Base-by-base conservation (phyloP, 2,113 vertebrate genomes). In the Eurystomus gularis region DNA sequence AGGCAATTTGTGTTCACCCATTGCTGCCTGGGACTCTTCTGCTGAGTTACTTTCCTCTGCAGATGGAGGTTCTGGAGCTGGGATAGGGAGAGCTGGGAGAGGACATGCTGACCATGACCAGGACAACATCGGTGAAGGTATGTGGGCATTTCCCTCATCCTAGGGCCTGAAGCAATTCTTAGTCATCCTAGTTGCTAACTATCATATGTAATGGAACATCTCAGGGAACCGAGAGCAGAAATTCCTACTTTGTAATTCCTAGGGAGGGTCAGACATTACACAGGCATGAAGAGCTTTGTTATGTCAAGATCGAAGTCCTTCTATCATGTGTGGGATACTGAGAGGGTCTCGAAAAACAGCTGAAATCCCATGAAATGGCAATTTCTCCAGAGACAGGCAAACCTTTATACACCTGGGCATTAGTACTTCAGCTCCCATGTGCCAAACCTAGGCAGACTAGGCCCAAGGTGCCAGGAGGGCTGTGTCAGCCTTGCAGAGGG, bases 371-470 rank as follows among this genome's bases (percentile, higher is more conserved):
- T 4, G 25, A 42, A 80, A 35, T 4, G 8, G 16, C 17, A 48
- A 7, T 48, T 76, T 84, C 33, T 76, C n/a, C 61, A 71, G 37
- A 75, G 17, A 6, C 24, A 26, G 37, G 26, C 17, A 70, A 51
- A 33, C 2, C 31, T 88, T 51, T 86, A 25, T 20, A 33, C 25
- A 33, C 3, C 9, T 69, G 35, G 15, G 37, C 13, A 42, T 5
- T 35, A 42, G 35, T 68, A 9, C 68, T 80, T 80, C 62, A 48
- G 28, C 21, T 86, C 48, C 21, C 14, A 6, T 31, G 28, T 2
- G 1, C 48, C 3, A 9, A 28, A 26, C 16, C 71, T 8, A 15
- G 37, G 0, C 5, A 13, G 5, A 7, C 28, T 7, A 21, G 33
- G 17, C 44, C 25, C 39, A 51, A 69, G 20, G 49, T 13, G 5